A percentile compares a stretch with the other conserved stretches of the same genome.
phyloP scores from a whole-genome alignment of 2,888 invertebrate genomes.

The Agapetus fuscipes region DNA sequence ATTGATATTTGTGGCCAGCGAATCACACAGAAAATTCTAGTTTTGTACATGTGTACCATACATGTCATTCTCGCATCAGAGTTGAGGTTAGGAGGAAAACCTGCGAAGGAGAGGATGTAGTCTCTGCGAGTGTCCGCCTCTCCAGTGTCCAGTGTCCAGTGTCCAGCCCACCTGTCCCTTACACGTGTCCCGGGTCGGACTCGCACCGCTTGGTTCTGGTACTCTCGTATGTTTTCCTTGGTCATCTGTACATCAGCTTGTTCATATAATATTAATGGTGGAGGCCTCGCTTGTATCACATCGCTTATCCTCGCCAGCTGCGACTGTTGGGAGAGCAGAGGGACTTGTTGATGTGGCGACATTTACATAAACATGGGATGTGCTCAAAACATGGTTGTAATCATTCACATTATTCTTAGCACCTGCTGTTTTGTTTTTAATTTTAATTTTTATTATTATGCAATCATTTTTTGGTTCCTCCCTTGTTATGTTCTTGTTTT shows the following conservation, averaged over 20 bases:
- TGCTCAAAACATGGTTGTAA: slow-evolving; percentile 14
- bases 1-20: slow-evolving; percentile 9
- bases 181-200: not conserved
- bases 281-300: slow-evolving; percentile 20
- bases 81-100: too few relatives aligned
- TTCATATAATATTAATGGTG: too few relatives aligned
- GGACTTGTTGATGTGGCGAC: slow-evolving; percentile 17
- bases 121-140: not conserved
- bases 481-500: slow-evolving; percentile 16
- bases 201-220: slow-evolving; percentile 19
- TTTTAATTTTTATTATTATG: slow-evolving; percentile 9
- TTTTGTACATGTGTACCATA: too few relatives aligned
- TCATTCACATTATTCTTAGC: not conserved
- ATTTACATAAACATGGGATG: slow-evolving; percentile 18
- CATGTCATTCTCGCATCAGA: too few relatives aligned
- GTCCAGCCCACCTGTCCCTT: not conserved
- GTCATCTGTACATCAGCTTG: slow-evolving; percentile 15
- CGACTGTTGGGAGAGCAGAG: slow-evolving; percentile 16
- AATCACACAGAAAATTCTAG: slow-evolving; percentile 13
- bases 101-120: too few relatives aligned
- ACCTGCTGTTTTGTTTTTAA: slow-evolving; percentile 1
- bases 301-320: slow-evolving; percentile 19
- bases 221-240: slow-evolving; percentile 7
- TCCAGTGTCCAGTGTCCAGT: too few relatives aligned
- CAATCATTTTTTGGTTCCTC: slow-evolving; percentile 17